Conservation (phyloP, 2,113 vertebrate genomes). For the Grantiella picta region DNA sequence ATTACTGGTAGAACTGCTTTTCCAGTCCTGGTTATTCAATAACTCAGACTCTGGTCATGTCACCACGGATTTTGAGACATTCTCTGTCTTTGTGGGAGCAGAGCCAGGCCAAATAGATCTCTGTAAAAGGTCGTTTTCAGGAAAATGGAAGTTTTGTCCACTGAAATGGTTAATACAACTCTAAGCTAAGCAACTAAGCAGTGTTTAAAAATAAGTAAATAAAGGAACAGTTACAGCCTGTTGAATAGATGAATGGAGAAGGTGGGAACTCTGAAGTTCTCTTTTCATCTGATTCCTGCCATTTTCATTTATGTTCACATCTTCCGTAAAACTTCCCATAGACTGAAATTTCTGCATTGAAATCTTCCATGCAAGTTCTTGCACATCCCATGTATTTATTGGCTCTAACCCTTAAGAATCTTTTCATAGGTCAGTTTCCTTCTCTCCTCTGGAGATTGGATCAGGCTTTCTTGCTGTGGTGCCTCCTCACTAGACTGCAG, state of each 20-base stretch:
- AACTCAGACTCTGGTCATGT: not conserved
- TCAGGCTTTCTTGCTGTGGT: not conserved
- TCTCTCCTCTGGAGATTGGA: not conserved
- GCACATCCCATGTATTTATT: not conserved
- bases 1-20: not conserved
- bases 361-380: not conserved
- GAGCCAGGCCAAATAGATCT: not conserved
- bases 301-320: not conserved
- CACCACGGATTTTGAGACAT: not conserved
- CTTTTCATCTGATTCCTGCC: not conserved
- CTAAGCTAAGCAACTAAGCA: not conserved
- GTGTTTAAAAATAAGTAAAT: not conserved
- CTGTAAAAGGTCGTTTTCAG: not conserved
- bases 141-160: not conserved
- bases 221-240: not conserved
- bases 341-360: not conserved
- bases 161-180: not conserved
- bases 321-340: not conserved
- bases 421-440: not conserved
- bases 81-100: not conserved
- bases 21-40: not conserved
- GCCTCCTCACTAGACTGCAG: not conserved
- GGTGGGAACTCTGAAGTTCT: not conserved
- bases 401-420: not conserved
- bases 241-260: not conserved